Percentiles rank a stretch among this genome's conserved stretches.
Evolutionary conservation across 1,140 invertebrate species (phyloP).

Genomic region (Drosophila mauritiana): DNA sequence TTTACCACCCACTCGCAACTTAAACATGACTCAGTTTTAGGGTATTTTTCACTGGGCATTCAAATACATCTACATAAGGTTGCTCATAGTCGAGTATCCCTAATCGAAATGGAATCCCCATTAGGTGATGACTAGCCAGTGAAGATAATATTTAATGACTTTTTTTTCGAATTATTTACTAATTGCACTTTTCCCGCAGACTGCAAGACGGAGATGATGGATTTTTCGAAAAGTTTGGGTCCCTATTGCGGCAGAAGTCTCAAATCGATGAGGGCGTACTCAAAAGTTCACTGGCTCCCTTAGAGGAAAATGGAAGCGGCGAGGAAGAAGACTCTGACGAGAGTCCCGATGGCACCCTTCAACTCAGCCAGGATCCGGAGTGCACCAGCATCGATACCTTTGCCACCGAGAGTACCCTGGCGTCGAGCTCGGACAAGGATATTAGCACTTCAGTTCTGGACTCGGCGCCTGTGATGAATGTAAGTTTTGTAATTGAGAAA

Average conservation of each 20-base stretch:
- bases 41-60: constrained; percentile 7
- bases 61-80: neutral
- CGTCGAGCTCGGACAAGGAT: constrained; percentile 46
- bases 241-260: constrained; percentile 88
- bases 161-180: neutral
- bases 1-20: constrained; percentile 7
- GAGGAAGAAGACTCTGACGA: constrained; percentile 24
- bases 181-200: constrained; percentile 73
- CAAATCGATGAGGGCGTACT: constrained; percentile 85
- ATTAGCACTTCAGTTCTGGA: constrained; percentile 56
- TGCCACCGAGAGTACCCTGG: constrained; percentile 17
- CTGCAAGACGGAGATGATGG: constrained; percentile 91
- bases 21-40: constrained; percentile 23
- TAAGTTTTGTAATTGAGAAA: constrained; percentile 85
- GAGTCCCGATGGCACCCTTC: constrained; percentile 52
- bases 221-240: constrained; percentile 92
- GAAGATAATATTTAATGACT: neutral
- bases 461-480: constrained; percentile 88
- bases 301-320: constrained; percentile 70
- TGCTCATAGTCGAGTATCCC: neutral
- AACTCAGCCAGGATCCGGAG: constrained; percentile 18
- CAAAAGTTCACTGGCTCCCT: constrained; percentile 85
- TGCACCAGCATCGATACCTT: constrained; percentile 25
- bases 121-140: neutral
- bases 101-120: neutral